Percentiles rank a stretch among this genome's conserved stretches.
These are phyloP conservation scores for Ardeotis arabs DNA, from an alignment of 2,113 vertebrate species.

Conservation along the genomic window DNA sequence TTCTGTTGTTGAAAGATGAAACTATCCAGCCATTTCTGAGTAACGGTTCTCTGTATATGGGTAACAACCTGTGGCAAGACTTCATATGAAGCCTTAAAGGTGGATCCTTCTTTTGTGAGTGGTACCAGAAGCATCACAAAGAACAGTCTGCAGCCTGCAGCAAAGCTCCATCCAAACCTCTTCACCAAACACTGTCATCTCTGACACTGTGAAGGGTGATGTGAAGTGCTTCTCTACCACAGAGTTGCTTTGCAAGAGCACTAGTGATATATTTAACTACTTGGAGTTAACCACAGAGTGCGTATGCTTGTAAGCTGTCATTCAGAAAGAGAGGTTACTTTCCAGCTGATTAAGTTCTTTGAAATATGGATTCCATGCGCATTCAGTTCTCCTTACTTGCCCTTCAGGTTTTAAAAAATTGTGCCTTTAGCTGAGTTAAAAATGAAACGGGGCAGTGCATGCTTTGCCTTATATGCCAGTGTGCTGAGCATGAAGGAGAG, in stretches of 20 bases:
- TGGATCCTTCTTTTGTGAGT: background rate
- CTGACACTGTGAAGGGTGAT: background rate
- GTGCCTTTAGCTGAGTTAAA: background rate
- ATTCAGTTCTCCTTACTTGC: background rate
- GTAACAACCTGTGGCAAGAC: background rate
- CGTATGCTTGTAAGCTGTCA: background rate
- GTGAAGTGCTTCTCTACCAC: background rate
- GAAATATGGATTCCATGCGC: background rate
- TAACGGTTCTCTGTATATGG: background rate
- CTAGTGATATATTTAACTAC: background rate
- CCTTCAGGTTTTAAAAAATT: background rate
- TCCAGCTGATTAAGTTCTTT: background rate
- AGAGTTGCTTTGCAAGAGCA: background rate
- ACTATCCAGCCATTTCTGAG: background rate
- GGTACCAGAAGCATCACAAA: background rate
- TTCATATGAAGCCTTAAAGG: background rate
- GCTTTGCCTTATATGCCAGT: background rate
- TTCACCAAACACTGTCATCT: background rate
- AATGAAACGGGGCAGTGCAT: background rate
- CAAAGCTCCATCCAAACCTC: background rate
- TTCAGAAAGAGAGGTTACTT: background rate
- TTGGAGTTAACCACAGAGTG: background rate
- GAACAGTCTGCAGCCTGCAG: background rate
- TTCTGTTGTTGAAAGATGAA: background rate
- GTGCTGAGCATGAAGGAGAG: background rate